Percentiles rank a stretch among this genome's conserved stretches.
These are phyloP conservation scores for Pyrgilauda ruficollis DNA, from an alignment of 2,113 vertebrate genomes.

Conservation along the genomic window DNA sequence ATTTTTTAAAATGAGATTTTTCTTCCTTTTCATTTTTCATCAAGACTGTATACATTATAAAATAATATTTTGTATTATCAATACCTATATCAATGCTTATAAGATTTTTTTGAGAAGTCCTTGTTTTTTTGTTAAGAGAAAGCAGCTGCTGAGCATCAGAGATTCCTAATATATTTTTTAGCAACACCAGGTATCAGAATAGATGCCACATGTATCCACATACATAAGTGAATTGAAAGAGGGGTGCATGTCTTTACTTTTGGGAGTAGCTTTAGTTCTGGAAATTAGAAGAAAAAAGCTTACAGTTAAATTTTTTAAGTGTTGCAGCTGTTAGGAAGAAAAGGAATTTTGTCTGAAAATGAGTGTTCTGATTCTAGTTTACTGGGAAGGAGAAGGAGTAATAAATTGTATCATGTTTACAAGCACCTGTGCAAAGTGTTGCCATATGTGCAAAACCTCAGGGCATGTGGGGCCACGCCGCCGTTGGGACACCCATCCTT, in stretches of 20 bases:
- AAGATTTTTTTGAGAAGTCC: neutral
- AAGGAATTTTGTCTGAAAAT: neutral
- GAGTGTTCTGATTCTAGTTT: neutral
- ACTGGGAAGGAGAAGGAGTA: neutral
- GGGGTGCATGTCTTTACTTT: neutral
- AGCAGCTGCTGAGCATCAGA: neutral
- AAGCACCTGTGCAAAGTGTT: conserved; percentile 17
- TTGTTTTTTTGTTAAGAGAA: neutral
- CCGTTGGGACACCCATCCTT: neutral
- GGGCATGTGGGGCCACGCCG: neutral
- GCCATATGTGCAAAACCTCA: neutral
- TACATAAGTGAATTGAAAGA: neutral
- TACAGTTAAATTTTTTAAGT: neutral
- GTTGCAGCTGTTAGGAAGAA: neutral
- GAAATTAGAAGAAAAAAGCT: neutral
- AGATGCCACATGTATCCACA: neutral
- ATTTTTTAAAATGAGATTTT: neutral
- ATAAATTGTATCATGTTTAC: conserved; percentile 7
- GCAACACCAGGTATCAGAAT: neutral
- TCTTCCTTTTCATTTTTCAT: neutral
- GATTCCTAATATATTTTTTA: neutral
- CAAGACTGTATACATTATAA: neutral
- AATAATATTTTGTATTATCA: neutral
- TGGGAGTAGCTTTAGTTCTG: neutral
- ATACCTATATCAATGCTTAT: neutral